phyloP scores from a whole-genome alignment of 2,888 invertebrate species.

The Nasonovia ribisnigri region DNA sequence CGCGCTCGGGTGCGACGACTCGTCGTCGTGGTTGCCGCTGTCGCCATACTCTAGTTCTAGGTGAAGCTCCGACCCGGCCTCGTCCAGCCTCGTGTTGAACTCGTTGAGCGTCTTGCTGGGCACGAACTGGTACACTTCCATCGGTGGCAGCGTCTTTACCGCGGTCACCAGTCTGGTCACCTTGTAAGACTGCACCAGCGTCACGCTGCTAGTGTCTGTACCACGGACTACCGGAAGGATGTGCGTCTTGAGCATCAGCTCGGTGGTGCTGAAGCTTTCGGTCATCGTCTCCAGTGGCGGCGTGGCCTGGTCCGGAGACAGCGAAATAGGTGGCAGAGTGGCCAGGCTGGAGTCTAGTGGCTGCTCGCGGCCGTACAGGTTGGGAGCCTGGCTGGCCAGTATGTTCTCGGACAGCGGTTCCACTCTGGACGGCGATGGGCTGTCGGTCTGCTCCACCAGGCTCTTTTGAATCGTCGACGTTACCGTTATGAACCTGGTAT shows the following conservation, averaged over 20 bases:
- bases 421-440: conserved; percentile 70
- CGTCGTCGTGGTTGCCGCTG: conserved; percentile 73
- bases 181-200: conserved; percentile 90
- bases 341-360: conserved; percentile 79
- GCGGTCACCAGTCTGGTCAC: conserved; percentile 89
- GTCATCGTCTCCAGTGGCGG: conserved; percentile 89
- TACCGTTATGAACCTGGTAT: conserved; percentile 88
- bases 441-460: conserved; percentile 72
- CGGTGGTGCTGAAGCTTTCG: conserved; percentile 92
- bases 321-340: conserved; percentile 83
- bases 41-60: conserved; percentile 88
- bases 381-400: conserved; percentile 80
- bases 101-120: conserved; percentile 89
- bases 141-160: conserved; percentile 89
- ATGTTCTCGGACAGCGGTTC: conserved; percentile 91
- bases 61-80: conserved; percentile 89
- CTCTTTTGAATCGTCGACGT: conserved; percentile 88
- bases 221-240: conserved; percentile 85
- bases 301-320: conserved; percentile 81
- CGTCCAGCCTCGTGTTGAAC: conserved; percentile 88
- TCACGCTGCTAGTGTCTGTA: conserved; percentile 82
- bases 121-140: conserved; percentile 88
- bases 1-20: conserved; percentile 67
- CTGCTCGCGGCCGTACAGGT: conserved; percentile 83
- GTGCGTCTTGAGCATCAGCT: conserved; percentile 89